Base-by-base conservation (phyloP, 1,140 invertebrate species). In the Aethina tumida region DNA sequence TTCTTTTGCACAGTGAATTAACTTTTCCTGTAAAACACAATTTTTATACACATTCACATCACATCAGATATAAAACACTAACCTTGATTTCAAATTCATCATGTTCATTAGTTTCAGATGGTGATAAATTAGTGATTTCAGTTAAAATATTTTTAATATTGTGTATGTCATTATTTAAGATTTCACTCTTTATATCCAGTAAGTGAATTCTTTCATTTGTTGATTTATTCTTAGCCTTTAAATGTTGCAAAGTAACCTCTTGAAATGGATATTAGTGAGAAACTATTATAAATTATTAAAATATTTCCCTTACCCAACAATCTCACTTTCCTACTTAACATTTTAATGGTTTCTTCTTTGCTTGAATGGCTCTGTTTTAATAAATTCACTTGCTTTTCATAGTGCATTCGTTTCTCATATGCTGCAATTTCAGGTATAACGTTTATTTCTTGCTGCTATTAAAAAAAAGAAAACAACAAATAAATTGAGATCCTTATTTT, bases 31-130 rank as follows among this genome's bases (percentile, higher is more conserved):
- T 9, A 34, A 21, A 7, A 41, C 18, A 25, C 8, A 45, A 18
- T 17, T 41, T 45, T 26, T 45, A 27, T 9, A 39, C 43, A 29
- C 43, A 45, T 29, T 40, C 26, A n/a, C n/a, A n/a, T n/a, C n/a
- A n/a, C n/a, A n/a, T n/a, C n/a, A n/a, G n/a, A n/a, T n/a, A n/a
- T n/a, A n/a, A n/a, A n/a, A n/a, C n/a, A n/a, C n/a, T n/a, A n/a
- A n/a, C n/a, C n/a, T n/a, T n/a, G n/a, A n/a, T n/a, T 30, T 41
- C 24, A 10, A 45, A 33, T 1, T 33, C 36, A 31, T 45, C 8
- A 37, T 45, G 20, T 19, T 35, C 40, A 15, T 24, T 3, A 2
- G 12, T 1, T 36, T 26, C n/a, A n/a, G n/a, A n/a, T n/a, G n/a
- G n/a, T n/a, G n/a, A 35, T 22, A 18, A 30, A 30, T 20, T 8